Evolutionary conservation across 1,140 invertebrate genomes (phyloP).

Genomic region (Ectropis grisescens): DNA sequence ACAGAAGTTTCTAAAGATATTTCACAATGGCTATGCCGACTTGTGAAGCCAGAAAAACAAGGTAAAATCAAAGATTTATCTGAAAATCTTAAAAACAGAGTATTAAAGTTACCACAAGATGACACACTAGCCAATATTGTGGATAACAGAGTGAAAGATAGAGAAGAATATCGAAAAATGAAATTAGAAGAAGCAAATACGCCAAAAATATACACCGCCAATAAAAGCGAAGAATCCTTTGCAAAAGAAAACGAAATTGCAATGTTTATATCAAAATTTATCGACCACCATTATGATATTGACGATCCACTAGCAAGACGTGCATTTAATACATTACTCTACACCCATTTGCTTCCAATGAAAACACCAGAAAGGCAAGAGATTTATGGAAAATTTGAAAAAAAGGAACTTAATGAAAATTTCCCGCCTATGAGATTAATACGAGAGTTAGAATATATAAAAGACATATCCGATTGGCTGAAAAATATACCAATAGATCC

Average conservation of each 20-base stretch:
- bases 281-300: conserved; percentile 22
- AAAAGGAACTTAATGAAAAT: conserved; percentile 2
- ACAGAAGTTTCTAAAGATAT: conserved; percentile 9
- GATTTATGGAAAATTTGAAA: conserved; percentile 12
- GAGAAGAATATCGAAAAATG: background rate
- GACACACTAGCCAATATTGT: conserved; percentile 4
- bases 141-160: conserved; percentile 3
- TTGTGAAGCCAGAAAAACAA: conserved; percentile 11
- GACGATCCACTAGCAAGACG: conserved; percentile 17
- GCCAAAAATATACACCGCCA: too few species aligned
- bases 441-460: conserved; percentile 26
- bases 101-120: conserved; percentile 14
- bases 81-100: conserved; percentile 12
- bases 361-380: conserved; percentile 17
- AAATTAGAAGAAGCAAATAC: too few species aligned
- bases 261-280: conserved; percentile 23
- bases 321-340: too few species aligned
- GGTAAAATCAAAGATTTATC: conserved; percentile 10
- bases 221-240: too few species aligned
- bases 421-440: conserved; percentile 14
- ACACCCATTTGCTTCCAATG: conserved; percentile 17
- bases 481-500: conserved; percentile 22
- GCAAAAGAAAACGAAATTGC: too few species aligned
- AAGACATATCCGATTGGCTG: conserved; percentile 27
- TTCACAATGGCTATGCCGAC: conserved; percentile 10